Percentiles rank a stretch among this genome's conserved stretches.
phyloP scores from a whole-genome alignment of 2,113 vertebrate genomes.

The Phylloscopus trochilus region DNA sequence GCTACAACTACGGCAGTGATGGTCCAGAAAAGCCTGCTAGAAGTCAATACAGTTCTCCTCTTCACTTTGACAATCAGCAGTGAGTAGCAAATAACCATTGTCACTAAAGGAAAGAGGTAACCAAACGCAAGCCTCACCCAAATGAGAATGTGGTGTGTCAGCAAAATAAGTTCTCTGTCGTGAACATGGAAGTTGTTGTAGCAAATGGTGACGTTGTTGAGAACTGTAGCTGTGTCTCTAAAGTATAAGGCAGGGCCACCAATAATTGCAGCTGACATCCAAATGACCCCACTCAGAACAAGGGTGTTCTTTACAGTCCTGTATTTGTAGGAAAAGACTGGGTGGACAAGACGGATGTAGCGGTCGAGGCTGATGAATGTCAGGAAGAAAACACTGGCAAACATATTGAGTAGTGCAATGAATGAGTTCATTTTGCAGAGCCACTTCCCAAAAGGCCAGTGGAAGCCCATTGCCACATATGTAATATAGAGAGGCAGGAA shows the following conservation, averaged over 20 bases:
- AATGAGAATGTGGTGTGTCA: slow-evolving; percentile 81
- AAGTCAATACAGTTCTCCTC: slow-evolving; percentile 64
- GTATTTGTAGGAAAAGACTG: slow-evolving; percentile 75
- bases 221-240: slow-evolving; percentile 75
- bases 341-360: slow-evolving; percentile 83
- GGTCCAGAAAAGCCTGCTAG: slow-evolving; percentile 87
- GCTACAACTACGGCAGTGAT: slow-evolving; percentile 84
- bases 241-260: slow-evolving; percentile 85
- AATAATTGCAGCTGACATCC: slow-evolving; percentile 77
- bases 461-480: slow-evolving; percentile 87
- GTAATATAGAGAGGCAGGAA: slow-evolving; percentile 91
- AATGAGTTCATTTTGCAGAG: slow-evolving; percentile 94
- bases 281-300: slow-evolving; percentile 72
- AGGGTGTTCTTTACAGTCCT: slow-evolving; percentile 74
- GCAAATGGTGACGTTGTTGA: slow-evolving; percentile 79
- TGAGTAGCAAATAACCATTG: slow-evolving; percentile 89
- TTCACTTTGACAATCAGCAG: slow-evolving; percentile 80
- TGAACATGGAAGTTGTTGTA: slow-evolving; percentile 88
- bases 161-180: slow-evolving; percentile 57
- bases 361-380: slow-evolving; percentile 90
- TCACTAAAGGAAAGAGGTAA: slow-evolving; percentile 87
- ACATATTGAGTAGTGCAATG: slow-evolving; percentile 91
- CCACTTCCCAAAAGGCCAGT: slow-evolving; percentile 87
- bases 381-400: slow-evolving; percentile 93
- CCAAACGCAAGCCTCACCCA: slow-evolving; percentile 82